These are phyloP conservation scores for Distichodus sexfasciatus DNA, from an alignment of 2,797 vertebrate species.

Conservation along the genomic window DNA sequence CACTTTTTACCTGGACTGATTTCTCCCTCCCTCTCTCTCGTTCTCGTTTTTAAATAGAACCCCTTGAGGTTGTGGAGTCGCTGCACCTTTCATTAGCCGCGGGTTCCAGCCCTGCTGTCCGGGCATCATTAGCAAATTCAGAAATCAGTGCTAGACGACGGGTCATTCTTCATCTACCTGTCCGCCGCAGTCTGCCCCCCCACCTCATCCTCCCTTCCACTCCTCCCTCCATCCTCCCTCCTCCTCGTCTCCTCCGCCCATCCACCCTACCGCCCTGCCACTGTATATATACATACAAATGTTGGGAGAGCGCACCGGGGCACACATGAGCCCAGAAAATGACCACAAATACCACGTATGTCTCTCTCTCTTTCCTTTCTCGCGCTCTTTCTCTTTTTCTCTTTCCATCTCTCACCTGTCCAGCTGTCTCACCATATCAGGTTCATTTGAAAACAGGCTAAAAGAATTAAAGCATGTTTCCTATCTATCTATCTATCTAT, in stretches of 20 bases:
- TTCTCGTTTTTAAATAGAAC: constrained; percentile 62
- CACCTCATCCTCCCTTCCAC: constrained; percentile 26
- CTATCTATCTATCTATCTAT: not conserved
- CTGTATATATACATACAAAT: constrained; percentile 58
- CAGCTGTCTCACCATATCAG: not conserved
- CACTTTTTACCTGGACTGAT: too few species aligned
- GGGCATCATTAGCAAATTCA: constrained; percentile 70
- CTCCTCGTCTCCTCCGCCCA: constrained; percentile 11
- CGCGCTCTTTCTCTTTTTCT: not conserved
- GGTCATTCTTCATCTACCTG: constrained; percentile 71
- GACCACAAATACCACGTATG: constrained; percentile 3
- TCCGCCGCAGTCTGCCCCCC: constrained; percentile 55
- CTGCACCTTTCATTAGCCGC: constrained; percentile 71
- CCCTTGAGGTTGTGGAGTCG: constrained; percentile 66
- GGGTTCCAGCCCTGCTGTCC: constrained; percentile 60
- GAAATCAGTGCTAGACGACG: constrained; percentile 63
- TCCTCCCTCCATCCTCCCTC: constrained; percentile 10
- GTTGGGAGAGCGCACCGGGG: constrained; percentile 19
- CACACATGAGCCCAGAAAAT: not conserved
- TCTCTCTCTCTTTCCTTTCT: constrained; percentile 1
- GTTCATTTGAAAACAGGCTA: not conserved
- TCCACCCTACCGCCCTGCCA: constrained; percentile 21
- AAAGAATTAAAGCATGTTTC: not conserved
- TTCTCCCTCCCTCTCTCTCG: constrained; percentile 6
- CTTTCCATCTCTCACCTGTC: not conserved